phyloP scores from a whole-genome alignment of 2,113 vertebrate species.

The Cebidichthys violaceus region DNA sequence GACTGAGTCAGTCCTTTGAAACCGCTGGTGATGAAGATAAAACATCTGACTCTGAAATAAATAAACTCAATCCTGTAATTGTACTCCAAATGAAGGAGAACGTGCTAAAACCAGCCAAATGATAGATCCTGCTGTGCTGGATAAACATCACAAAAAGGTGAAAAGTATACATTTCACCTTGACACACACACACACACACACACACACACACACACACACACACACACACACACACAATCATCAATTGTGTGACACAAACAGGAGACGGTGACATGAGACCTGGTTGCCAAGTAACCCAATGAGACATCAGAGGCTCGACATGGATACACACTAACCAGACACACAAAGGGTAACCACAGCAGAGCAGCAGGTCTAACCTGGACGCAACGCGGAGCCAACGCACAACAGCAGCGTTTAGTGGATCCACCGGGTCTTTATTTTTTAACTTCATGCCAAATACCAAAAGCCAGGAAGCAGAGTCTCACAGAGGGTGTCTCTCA shows the following conservation, averaged over 20 bases:
- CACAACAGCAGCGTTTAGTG: conserved; percentile 10
- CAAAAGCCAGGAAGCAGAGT: conserved; percentile 45
- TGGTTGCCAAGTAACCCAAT: conserved; percentile 59
- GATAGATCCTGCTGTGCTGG: conserved; percentile 8
- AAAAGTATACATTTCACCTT: conserved; percentile 18
- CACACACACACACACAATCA: background rate
- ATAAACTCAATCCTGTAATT: conserved; percentile 51
- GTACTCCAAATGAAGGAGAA: background rate
- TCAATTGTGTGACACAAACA: conserved; percentile 4
- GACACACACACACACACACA: background rate
- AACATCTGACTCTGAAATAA: background rate
- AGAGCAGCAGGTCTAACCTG: conserved; percentile 18
- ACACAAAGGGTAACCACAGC: conserved; percentile 10
- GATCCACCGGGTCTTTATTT: conserved; percentile 7
- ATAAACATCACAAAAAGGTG: conserved; percentile 22
- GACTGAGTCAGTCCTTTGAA: conserved; percentile 17
- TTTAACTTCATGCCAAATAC: conserved; percentile 53
- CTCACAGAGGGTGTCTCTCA: conserved; percentile 42
- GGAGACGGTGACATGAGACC: conserved; percentile 28
- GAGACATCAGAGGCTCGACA: conserved; percentile 43
- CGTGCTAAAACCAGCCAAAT: conserved; percentile 5
- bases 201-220: conserved; percentile 11
- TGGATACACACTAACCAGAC: conserved; percentile 19
- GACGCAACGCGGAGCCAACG: background rate
- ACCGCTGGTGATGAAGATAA: conserved; percentile 13